phyloP scores from a whole-genome alignment of 1,140 invertebrate genomes.

The Cydia splendana region DNA sequence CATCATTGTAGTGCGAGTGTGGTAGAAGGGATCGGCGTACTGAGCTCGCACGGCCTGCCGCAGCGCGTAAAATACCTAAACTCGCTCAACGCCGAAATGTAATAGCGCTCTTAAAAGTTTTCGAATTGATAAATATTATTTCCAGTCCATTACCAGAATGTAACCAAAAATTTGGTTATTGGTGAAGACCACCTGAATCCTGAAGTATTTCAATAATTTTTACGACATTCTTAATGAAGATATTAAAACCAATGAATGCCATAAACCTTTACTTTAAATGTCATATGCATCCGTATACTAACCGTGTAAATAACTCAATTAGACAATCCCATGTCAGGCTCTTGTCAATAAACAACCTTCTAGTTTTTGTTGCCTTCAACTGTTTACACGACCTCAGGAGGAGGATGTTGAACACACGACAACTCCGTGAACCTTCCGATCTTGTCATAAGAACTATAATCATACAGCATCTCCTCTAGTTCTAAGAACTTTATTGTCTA shows the following conservation, averaged over 20 bases:
- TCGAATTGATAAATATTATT: too few species aligned
- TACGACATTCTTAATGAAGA: not conserved
- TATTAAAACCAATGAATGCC: not conserved
- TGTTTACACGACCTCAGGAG: conserved; percentile 28
- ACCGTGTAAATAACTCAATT: conserved; percentile 31
- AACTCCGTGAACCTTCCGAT: not conserved
- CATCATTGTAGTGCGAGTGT: too few species aligned
- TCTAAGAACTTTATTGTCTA: conserved; percentile 25
- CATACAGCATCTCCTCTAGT: not conserved
- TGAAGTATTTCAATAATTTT: not conserved
- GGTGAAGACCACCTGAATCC: too few species aligned
- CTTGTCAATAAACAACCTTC: conserved; percentile 15
- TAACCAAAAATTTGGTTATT: too few species aligned
- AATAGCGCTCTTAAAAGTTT: too few species aligned
- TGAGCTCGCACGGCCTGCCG: too few species aligned
- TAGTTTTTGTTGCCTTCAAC: conserved; percentile 22
- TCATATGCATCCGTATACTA: not conserved
- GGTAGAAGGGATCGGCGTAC: too few species aligned
- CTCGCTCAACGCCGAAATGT: too few species aligned
- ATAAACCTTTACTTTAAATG: not conserved
- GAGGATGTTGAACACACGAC: conserved; percentile 25
- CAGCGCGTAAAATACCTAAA: too few species aligned
- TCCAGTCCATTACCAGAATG: too few species aligned
- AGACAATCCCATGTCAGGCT: conserved; percentile 19
- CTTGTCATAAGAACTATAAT: conserved; percentile 19